Conservation (phyloP, 2,113 vertebrate species). For the Polypterus senegalus region DNA sequence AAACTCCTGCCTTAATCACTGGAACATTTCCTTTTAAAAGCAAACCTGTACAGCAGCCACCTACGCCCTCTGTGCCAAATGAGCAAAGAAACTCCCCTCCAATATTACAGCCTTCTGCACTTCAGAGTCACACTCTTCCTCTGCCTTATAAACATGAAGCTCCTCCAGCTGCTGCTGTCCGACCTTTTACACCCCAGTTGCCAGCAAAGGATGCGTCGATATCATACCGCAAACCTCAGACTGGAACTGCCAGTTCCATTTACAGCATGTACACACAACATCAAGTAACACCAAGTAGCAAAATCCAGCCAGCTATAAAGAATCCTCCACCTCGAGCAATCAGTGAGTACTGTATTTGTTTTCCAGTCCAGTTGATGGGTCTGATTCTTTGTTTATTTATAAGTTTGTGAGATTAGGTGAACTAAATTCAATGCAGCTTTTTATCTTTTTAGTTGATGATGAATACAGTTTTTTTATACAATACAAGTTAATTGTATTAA, state of each 20-base stretch:
- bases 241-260: constrained; percentile 77
- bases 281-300: constrained; percentile 12
- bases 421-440: neutral
- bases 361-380: no score
- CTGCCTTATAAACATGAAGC: constrained; percentile 73
- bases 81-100: constrained; percentile 34
- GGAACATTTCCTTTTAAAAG: constrained; percentile 56
- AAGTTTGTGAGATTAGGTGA: neutral
- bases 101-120: constrained; percentile 24
- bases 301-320: no score
- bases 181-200: constrained; percentile 83
- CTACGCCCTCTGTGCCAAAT: constrained; percentile 32
- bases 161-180: constrained; percentile 77
- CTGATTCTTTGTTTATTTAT: neutral
- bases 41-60: constrained; percentile 48
- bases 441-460: neutral
- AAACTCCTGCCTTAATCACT: constrained; percentile 46
- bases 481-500: neutral
- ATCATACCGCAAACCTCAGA: constrained; percentile 69
- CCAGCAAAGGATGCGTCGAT: constrained; percentile 61
- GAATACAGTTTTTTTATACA: neutral
- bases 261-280: constrained; percentile 95
- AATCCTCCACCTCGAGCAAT: constrained; percentile 45
- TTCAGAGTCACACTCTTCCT: constrained; percentile 62
- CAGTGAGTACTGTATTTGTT: constrained; percentile 17